phyloP scores from a whole-genome alignment of 2,888 invertebrate genomes.

The Acrobasis consociella region DNA sequence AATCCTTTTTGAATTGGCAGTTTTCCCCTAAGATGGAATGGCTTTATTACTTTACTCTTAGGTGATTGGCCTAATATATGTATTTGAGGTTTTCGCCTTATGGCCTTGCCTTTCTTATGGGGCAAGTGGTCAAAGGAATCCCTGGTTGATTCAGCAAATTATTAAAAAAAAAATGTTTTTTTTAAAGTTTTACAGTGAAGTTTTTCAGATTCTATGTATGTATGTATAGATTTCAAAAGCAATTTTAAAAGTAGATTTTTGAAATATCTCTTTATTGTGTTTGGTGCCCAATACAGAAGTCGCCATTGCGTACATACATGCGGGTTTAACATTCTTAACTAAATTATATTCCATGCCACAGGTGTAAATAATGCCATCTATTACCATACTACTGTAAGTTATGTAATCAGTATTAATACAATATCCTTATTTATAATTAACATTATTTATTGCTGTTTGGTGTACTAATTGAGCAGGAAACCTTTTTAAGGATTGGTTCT shows the following conservation, averaged over 20 bases:
- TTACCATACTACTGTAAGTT: conserved; percentile 68
- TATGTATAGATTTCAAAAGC: too few relatives aligned
- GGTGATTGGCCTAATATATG: too few relatives aligned
- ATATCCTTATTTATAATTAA: conserved; percentile 70
- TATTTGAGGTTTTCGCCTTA: too few relatives aligned
- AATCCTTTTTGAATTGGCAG: too few relatives aligned
- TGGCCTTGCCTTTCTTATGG: too few relatives aligned
- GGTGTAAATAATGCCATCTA: conserved; percentile 75
- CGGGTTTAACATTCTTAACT: conserved; percentile 69
- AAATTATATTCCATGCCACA: conserved; percentile 69
- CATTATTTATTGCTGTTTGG: conserved; percentile 43
- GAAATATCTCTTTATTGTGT: background rate
- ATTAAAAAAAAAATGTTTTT: too few relatives aligned
- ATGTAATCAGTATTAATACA: conserved; percentile 80
- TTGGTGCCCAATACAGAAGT: conserved; percentile 31
- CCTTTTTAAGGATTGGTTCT: background rate
- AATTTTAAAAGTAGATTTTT: background rate
- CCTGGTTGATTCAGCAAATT: too few relatives aligned
- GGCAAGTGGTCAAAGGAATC: too few relatives aligned
- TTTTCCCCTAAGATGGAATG: too few relatives aligned
- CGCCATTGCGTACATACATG: conserved; percentile 45
- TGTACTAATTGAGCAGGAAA: conserved; percentile 38
- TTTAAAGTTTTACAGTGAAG: too few relatives aligned
- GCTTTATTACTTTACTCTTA: too few relatives aligned
- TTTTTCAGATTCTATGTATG: too few relatives aligned